Base-by-base conservation (phyloP, 1,140 invertebrate species). In the Drosophila carrolli region DNA sequence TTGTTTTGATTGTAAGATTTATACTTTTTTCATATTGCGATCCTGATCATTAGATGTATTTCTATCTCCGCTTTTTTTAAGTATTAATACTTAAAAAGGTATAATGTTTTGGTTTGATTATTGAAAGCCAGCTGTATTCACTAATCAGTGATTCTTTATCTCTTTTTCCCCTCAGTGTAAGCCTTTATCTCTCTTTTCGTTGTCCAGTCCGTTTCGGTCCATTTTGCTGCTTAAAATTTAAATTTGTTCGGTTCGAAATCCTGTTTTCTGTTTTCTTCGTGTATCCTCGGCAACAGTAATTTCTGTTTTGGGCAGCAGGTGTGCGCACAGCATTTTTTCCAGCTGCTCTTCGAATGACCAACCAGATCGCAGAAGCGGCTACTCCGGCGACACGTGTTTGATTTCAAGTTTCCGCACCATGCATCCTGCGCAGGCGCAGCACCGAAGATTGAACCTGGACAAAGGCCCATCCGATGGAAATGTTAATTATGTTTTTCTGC, bases 391-490 rank as follows among this genome's bases (percentile, higher is more conserved):
- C 84, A 89, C 84, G 84, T 89, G 84, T 89, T 89, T 89, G 84
- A 89, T 89, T 89, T 89, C 84, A 81, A 90, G 85, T 90, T 84
- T 81, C 84, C 51, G 65, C 66, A 68, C 61, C 58, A 76, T 79
- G 72, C 84, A 44, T 58, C 54, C 57, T 63, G 75, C 75, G 74
- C 85, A 74, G 77, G 68, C 84, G 80, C 84, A 74, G 37, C 70
- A 19, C n/a, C 53, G 47, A 14, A 40, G n/a, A 16, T 35, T 27
- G 37, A 51, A 1, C 53, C 50, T 51, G 53, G 38, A 80, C 68
- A 78, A 85, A 75, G 75, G 37, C 19, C 68, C 51, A 51, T 11
- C 56, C 58, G 13, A 29, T 78, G 81, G 72, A 80, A 88, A 76
- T 88, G 70, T 70, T 89, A 89, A 89, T 89, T 89, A 89, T 90